phyloP scores from a whole-genome alignment of 2,113 vertebrate species.

The Ranitomeya imitator region DNA sequence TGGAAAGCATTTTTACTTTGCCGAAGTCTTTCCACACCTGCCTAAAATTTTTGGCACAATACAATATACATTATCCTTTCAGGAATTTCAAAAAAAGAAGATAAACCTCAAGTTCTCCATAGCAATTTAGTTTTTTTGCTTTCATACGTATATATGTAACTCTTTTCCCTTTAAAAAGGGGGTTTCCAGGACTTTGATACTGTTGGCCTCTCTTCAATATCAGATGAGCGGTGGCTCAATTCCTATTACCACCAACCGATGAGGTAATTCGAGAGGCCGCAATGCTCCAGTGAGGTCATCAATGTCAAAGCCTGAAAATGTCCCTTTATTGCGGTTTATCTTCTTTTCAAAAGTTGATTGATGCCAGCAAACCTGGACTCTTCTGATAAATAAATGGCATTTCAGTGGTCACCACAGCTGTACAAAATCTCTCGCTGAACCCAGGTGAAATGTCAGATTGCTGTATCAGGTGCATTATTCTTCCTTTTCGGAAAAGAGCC shows the following conservation, averaged over 20 bases:
- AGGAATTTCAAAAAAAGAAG: too few relatives aligned
- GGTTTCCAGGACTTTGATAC: too few relatives aligned
- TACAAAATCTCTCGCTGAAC: neutral
- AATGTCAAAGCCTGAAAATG: neutral
- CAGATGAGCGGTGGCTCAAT: too few relatives aligned
- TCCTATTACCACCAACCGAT: too few relatives aligned
- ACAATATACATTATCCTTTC: too few relatives aligned
- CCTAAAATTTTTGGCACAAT: too few relatives aligned
- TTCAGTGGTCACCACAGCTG: neutral
- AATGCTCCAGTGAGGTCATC: neutral
- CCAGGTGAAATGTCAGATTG: neutral
- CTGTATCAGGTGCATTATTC: neutral
- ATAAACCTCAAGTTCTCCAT: neutral
- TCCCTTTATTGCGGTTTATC: neutral
- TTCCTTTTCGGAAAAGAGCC: constrained; percentile 3
- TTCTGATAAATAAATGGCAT: neutral
- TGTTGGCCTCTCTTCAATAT: too few relatives aligned
- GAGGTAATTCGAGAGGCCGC: too few relatives aligned
- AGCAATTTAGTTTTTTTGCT: neutral
- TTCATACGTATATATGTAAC: too few relatives aligned
- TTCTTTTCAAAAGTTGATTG: neutral
- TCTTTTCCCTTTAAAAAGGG: too few relatives aligned
- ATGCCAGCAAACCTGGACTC: neutral
- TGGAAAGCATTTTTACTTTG: too few relatives aligned
- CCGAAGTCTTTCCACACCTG: too few relatives aligned